A percentile compares a stretch with the other conserved stretches of the same genome.
These are phyloP conservation scores for Mycalesis mineus DNA, from an alignment of 2,888 invertebrate species.

Conservation along the genomic window DNA sequence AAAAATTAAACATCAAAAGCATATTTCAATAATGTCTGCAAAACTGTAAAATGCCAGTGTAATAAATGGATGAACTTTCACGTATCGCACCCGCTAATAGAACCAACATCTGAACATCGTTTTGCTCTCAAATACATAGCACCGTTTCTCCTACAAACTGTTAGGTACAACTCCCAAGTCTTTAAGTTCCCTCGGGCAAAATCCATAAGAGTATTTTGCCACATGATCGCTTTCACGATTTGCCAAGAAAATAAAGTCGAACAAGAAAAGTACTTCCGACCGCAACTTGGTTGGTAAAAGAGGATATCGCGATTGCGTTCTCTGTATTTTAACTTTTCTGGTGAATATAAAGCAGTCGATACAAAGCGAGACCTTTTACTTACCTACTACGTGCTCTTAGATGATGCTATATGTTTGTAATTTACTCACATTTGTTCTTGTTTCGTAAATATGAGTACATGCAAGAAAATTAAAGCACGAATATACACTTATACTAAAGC, in stretches of 20 bases:
- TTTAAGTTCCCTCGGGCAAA: conserved; percentile 71
- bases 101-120: conserved; percentile 62
- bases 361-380: conserved; percentile 36
- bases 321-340: conserved; percentile 43
- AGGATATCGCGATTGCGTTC: conserved; percentile 34
- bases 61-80: conserved; percentile 44
- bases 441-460: too few species aligned
- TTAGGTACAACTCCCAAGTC: conserved; percentile 60
- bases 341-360: conserved; percentile 54
- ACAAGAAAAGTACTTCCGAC: conserved; percentile 59
- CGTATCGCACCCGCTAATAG: conserved; percentile 56
- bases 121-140: conserved; percentile 71
- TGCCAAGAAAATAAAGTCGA: conserved; percentile 72
- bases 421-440: neutral
- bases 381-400: conserved; percentile 29
- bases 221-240: conserved; percentile 76
- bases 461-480: too few species aligned
- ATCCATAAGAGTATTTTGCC: conserved; percentile 75
- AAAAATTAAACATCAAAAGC: too few species aligned
- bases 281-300: conserved; percentile 58
- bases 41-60: conserved; percentile 8
- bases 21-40: neutral
- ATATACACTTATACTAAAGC: too few species aligned
- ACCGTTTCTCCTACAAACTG: conserved; percentile 42
- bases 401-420: conserved; percentile 19